Evolutionary conservation across 2,888 invertebrate genomes (phyloP).

Genomic region (Ochropleura leucogaster): DNA sequence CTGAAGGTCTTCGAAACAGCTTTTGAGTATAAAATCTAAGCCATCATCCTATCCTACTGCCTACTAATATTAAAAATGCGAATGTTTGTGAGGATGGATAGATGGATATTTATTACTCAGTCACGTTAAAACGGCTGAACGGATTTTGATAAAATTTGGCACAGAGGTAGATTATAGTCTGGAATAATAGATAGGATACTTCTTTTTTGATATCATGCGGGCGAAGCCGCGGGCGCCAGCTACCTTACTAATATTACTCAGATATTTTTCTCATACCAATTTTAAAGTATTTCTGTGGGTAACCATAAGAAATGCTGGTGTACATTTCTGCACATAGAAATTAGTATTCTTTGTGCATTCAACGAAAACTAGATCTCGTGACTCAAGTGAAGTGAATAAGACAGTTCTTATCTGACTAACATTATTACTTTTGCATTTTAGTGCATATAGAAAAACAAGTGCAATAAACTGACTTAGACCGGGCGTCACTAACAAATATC

Average conservation of each 20-base stretch:
- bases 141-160: too few species aligned
- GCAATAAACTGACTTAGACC: not conserved
- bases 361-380: conserved; percentile 54
- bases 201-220: too few species aligned
- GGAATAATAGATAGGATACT: too few species aligned
- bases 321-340: conserved; percentile 39
- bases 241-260: not conserved
- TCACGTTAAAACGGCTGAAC: too few species aligned
- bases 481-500: not conserved
- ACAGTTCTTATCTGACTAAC: conserved; percentile 28
- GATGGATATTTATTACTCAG: too few species aligned
- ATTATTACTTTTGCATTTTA: conserved; percentile 13
- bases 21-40: not conserved
- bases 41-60: too few species aligned
- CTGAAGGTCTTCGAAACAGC: not conserved
- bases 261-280: conserved; percentile 19
- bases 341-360: conserved; percentile 52
- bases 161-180: too few species aligned
- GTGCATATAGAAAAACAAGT: not conserved
- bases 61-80: too few species aligned
- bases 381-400: conserved; percentile 31
- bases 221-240: too few species aligned
- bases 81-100: too few species aligned
- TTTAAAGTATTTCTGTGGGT: conserved; percentile 21
- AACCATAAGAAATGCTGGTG: conserved; percentile 2